Evolutionary conservation across 2,888 invertebrate species (phyloP).

Genomic region (Yponomeuta evonymella): DNA sequence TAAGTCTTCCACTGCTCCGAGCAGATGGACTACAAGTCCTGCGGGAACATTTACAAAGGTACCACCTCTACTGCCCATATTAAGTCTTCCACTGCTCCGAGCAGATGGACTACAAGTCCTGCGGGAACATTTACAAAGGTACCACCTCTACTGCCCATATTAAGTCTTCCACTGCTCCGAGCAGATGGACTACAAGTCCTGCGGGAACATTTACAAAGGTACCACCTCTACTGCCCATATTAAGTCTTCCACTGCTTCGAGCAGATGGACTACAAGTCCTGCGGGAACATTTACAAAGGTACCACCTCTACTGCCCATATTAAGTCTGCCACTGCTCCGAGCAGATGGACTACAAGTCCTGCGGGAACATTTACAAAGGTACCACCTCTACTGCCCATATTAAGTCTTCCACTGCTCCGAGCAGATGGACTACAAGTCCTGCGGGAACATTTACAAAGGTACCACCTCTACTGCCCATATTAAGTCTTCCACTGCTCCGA

Average conservation of each 20-base stretch:
- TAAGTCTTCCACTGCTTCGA: constrained; percentile 81
- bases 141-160: too few species aligned
- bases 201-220: constrained; percentile 95
- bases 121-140: too few species aligned
- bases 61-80: too few species aligned
- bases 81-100: too few species aligned
- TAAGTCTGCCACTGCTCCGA: constrained; percentile 81
- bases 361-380: constrained; percentile 95
- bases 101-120: too few species aligned
- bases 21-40: too few species aligned
- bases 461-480: neutral
- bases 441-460: constrained; percentile 88
- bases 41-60: too few species aligned
- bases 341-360: constrained; percentile 97
- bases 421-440: constrained; percentile 97
- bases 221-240: neutral
- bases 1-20: too few species aligned
- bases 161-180: constrained; percentile 99
- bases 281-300: constrained; percentile 95
- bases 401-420: constrained; percentile 91
- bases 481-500: constrained; percentile 91
- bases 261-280: constrained; percentile 97
- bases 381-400: neutral
- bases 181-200: constrained; percentile 97
- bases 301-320: neutral